Percentiles rank a stretch among this genome's conserved stretches.
phyloP scores from a whole-genome alignment of 2,113 vertebrate genomes.

The Philantomba maxwellii region DNA sequence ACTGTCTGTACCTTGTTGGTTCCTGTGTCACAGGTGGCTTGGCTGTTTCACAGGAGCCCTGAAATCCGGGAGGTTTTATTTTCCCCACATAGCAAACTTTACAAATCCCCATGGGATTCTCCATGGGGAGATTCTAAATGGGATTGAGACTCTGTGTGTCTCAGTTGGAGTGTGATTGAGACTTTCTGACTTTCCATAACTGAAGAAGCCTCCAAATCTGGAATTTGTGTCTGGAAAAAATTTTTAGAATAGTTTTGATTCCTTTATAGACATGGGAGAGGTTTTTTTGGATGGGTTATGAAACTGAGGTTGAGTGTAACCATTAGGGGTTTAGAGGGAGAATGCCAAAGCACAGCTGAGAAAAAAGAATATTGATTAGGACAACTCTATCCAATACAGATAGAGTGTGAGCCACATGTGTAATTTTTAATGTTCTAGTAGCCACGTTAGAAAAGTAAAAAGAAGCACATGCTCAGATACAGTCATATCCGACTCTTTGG shows the following conservation, averaged over 20 bases:
- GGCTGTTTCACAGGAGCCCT: not conserved
- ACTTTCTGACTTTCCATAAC: not conserved
- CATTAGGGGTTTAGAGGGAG: not conserved
- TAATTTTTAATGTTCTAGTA: not conserved
- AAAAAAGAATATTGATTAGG: not conserved
- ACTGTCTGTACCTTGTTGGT: not conserved
- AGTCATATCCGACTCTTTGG: not conserved
- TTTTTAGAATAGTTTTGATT: not conserved
- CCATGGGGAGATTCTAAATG: not conserved
- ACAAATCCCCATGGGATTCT: not conserved
- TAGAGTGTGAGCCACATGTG: not conserved
- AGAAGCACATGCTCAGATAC: not conserved
- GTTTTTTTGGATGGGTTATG: not conserved
- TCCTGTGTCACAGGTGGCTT: not conserved
- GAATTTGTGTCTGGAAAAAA: not conserved
- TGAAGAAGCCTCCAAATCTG: not conserved
- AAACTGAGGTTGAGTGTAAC: not conserved
- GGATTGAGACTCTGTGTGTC: not conserved
- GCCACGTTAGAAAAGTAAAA: not conserved
- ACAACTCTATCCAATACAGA: not conserved
- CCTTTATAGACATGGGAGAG: not conserved
- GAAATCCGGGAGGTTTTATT: not conserved
- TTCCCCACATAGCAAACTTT: not conserved
- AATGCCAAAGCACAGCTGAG: not conserved
- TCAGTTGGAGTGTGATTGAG: not conserved